Base-by-base conservation (phyloP, 92 coral and sea anemone species). In the Zoanthus sansibaricus region DNA sequence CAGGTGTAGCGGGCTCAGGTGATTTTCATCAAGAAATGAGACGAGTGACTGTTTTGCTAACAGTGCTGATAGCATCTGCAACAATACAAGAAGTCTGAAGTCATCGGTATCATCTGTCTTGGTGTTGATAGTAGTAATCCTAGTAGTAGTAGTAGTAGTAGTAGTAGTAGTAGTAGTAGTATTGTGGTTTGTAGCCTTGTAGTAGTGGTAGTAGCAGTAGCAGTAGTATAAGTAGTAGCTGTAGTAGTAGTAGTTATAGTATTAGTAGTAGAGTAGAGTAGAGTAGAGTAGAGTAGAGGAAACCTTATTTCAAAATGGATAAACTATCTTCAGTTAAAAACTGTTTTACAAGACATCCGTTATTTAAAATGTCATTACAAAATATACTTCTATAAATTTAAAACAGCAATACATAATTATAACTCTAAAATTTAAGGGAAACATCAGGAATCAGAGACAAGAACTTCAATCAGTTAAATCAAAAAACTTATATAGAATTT, bases 1-100 rank as follows among this genome's bases (percentile, higher is more conserved):
- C 13, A 94, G 94, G 54, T 94, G 95, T n/a, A 94, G 86, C 20
- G 98, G 95, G 37, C 92, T 92, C 75, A 88, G 90, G 16, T 94
- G 94, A 66, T 86, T 88, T 83, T 92, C 95, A 71, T 94, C 98
- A 75, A 87, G 92, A 66, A 90, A 94, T 56, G 88, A 73, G 42
- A 82, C 61, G 12, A 84, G 89, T 17, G 82, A 47, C 71, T 94
- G 95, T 30, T 90, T 92, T 66, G 92, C 76, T 21, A 94, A 58
- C 56, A 92, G 66, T 0, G 89, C 83, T 37, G 88, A 86, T 18
- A 94, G 83, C 76, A 94, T 88, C 98, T 94, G 71, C 5, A 21
- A 72, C 17, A 72, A 51, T 9, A 51, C 20, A 3, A 16, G 30
- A 62, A 9, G 20, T 62, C 10, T 6, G 0, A 7, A 62, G 30